Conservation (phyloP, 2,888 invertebrate species). For the Lepidocyrtinus sp. region DNA sequence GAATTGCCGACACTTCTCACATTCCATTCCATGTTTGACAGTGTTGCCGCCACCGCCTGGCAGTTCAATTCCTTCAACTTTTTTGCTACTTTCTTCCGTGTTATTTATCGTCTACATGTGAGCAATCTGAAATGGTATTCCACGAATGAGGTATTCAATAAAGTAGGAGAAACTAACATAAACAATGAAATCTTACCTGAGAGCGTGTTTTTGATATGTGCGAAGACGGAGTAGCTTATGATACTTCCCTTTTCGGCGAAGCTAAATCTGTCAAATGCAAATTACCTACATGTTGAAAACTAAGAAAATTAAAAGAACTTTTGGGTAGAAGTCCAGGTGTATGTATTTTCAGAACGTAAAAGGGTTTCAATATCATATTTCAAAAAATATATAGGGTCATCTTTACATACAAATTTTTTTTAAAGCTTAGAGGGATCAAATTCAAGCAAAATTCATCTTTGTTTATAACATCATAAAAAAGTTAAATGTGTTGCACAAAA, state of each 20-base stretch:
- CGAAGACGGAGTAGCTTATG: background rate
- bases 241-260: background rate
- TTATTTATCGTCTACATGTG: slow-evolving; percentile 4
- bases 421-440: background rate
- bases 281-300: too few species aligned
- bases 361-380: background rate
- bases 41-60: slow-evolving; percentile 31
- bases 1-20: slow-evolving; percentile 60
- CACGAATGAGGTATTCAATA: background rate
- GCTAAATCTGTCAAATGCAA: slow-evolving; percentile 9
- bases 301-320: background rate
- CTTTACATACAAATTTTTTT: background rate
- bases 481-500: background rate
- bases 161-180: slow-evolving; percentile 5
- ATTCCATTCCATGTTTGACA: slow-evolving; percentile 58
- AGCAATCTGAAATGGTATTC: slow-evolving; percentile 1
- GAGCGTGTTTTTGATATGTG: background rate
- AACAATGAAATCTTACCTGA: background rate
- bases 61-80: slow-evolving; percentile 1
- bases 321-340: background rate
- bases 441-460: background rate
- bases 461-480: slow-evolving; percentile 17
- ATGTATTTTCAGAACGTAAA: background rate
- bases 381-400: background rate
- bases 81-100: slow-evolving; percentile 7